Conservation (phyloP, 2,888 invertebrate species). For the Ectemnius cavifrons region DNA sequence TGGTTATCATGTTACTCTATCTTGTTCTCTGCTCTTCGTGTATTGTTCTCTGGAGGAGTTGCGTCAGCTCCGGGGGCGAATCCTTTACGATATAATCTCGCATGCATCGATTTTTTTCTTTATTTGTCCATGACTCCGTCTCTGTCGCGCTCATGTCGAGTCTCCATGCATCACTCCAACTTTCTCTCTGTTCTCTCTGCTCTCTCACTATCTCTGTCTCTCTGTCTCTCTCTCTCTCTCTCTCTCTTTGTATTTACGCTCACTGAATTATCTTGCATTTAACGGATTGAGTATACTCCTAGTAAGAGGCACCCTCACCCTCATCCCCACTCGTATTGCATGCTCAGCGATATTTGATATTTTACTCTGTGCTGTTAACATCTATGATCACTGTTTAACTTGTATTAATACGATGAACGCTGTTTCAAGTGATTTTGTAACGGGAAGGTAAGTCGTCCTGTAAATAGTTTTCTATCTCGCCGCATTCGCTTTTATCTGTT, state of each 20-base stretch:
- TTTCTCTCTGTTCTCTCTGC: conserved; percentile 32
- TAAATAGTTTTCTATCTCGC: not conserved
- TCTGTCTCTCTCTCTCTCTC: conserved; percentile 38
- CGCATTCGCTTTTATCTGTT: not conserved
- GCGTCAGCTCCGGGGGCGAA: conserved; percentile 14
- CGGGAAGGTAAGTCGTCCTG: conserved; percentile 49
- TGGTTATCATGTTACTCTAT: conserved; percentile 20
- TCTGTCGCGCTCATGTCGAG: too few species aligned
- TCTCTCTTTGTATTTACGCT: conserved; percentile 18
- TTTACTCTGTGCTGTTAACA: conserved; percentile 2
- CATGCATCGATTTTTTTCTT: conserved; percentile 46
- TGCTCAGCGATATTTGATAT: conserved; percentile 52
- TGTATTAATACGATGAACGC: conserved; percentile 4
- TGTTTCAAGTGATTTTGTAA: not conserved
- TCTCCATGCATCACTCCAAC: conserved; percentile 39
- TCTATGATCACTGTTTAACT: too few species aligned
- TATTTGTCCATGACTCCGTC: conserved; percentile 14
- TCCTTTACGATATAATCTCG: conserved; percentile 34
- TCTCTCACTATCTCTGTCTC: too few species aligned
- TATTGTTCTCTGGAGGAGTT: conserved; percentile 26
- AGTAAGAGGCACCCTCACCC: conserved; percentile 25
- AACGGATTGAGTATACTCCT: conserved; percentile 24
- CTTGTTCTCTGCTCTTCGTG: conserved; percentile 39
- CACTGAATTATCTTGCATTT: conserved; percentile 47
- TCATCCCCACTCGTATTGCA: conserved; percentile 55